Conservation (phyloP, 2,797 vertebrate species). For the Gorsachius magnificus region DNA sequence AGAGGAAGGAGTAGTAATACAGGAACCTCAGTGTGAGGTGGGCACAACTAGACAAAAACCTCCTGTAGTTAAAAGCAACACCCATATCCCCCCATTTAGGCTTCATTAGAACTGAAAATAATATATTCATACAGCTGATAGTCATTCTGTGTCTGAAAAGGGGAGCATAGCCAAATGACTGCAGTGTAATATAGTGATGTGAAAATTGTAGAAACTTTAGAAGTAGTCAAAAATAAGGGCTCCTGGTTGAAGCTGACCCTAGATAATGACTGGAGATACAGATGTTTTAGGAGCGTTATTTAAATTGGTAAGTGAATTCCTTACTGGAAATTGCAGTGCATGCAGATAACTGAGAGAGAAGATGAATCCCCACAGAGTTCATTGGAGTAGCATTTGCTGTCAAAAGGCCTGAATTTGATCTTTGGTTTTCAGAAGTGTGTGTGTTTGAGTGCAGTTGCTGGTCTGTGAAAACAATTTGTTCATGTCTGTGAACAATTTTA, state of each 20-base stretch:
- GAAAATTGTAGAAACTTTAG: background rate
- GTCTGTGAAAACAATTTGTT: background rate
- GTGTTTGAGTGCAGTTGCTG: background rate
- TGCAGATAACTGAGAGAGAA: background rate
- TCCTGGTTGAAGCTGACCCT: background rate
- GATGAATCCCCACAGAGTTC: background rate
- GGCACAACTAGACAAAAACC: background rate
- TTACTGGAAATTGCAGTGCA: background rate
- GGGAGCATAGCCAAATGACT: background rate
- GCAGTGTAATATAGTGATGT: background rate
- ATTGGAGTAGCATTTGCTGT: background rate
- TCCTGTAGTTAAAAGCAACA: background rate
- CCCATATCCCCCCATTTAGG: rapidly evolving
- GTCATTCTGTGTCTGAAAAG: background rate
- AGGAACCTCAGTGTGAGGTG: background rate
- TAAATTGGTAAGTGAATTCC: background rate
- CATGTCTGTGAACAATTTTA: background rate
- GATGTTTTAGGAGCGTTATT: background rate
- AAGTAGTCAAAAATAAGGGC: background rate
- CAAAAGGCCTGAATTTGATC: background rate
- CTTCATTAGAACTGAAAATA: background rate
- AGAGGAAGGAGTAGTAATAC: background rate
- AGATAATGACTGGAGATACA: background rate
- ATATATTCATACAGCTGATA: background rate
- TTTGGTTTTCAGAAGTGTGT: background rate